These are phyloP conservation scores for Eira barbara DNA, from an alignment of 2,113 vertebrate species.

Conservation along the genomic window DNA sequence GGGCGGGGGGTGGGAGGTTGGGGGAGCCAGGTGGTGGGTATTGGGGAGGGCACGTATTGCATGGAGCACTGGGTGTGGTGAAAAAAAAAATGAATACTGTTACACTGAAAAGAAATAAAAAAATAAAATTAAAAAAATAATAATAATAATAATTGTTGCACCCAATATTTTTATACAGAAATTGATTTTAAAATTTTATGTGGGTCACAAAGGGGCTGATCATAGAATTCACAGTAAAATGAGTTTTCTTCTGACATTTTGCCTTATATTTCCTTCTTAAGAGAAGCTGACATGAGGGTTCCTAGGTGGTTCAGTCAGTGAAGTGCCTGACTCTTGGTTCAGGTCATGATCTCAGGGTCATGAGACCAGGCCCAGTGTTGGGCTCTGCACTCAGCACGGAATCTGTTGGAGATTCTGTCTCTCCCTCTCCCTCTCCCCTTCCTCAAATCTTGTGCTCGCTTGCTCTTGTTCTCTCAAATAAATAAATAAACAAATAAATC, in stretches of 20 bases:
- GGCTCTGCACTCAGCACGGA: not conserved
- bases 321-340: not conserved
- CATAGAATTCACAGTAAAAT: not conserved
- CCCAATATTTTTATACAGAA: slow-evolving; percentile 1
- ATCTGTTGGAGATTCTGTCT: not conserved
- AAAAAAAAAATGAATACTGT: too few species aligned
- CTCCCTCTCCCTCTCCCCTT: not conserved
- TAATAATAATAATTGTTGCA: not conserved
- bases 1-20: too few species aligned
- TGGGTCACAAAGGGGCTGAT: not conserved
- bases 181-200: slow-evolving; percentile 16
- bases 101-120: too few species aligned
- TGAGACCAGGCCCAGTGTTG: too few species aligned
- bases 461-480: not conserved
- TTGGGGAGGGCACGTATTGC: too few species aligned
- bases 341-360: not conserved
- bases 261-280: not conserved
- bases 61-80: too few species aligned
- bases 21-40: too few species aligned
- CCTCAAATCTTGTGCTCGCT: not conserved
- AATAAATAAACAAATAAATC: not conserved
- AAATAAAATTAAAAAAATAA: too few species aligned
- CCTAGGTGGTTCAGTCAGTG: not conserved
- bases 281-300: not conserved
- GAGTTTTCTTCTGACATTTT: not conserved